Conservation (phyloP, 1,140 invertebrate species). For the Thaumetopoea pityocampa region DNA sequence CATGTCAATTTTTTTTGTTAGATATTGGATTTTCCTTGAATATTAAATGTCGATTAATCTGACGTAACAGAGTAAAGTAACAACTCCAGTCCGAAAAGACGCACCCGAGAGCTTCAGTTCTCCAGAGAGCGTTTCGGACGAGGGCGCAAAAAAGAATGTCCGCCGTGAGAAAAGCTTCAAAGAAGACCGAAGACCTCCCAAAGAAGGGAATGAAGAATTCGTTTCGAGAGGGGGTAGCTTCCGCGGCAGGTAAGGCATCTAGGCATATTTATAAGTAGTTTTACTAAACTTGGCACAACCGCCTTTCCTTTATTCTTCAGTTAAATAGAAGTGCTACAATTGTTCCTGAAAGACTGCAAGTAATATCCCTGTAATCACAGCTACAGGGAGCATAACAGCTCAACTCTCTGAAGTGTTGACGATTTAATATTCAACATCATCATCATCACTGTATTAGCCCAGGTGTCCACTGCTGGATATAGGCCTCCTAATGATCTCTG, state of each 20-base stretch:
- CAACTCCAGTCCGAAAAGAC: slow-evolving; percentile 53
- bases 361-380: too few relatives aligned
- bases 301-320: too few relatives aligned
- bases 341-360: too few relatives aligned
- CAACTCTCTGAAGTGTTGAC: too few relatives aligned
- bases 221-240: slow-evolving; percentile 53
- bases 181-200: slow-evolving; percentile 41
- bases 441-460: too few relatives aligned
- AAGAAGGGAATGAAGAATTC: slow-evolving; percentile 49
- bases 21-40: background rate
- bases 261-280: too few relatives aligned
- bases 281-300: too few relatives aligned
- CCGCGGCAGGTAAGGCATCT: slow-evolving; percentile 34
- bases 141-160: slow-evolving; percentile 40
- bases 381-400: too few relatives aligned
- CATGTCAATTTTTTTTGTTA: background rate
- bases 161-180: slow-evolving; percentile 62
- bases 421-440: too few relatives aligned
- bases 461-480: too few relatives aligned
- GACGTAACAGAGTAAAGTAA: slow-evolving; percentile 39
- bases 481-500: too few relatives aligned
- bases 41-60: background rate
- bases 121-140: slow-evolving; percentile 49
- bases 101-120: slow-evolving; percentile 54
- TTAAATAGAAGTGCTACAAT: too few relatives aligned